Conservation (phyloP, 2,113 vertebrate genomes). For the Halcyon malimbica region DNA sequence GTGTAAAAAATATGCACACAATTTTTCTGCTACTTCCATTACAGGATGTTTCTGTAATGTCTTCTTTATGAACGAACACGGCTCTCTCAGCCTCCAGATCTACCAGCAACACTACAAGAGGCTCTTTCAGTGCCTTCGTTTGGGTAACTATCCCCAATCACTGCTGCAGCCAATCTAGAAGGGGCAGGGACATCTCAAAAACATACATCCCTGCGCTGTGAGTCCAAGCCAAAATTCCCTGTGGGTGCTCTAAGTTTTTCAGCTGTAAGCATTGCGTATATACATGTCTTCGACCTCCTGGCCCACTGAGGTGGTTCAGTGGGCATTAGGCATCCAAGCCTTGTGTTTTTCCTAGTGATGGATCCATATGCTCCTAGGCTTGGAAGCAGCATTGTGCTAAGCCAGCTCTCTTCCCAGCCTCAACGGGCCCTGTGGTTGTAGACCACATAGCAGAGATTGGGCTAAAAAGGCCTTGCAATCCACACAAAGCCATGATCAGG, state of each 20-base stretch:
- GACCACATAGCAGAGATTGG: neutral
- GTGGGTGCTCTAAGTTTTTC: neutral
- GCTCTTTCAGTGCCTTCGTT: neutral
- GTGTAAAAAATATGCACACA: neutral
- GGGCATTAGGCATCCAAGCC: neutral
- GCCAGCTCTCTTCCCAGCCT: neutral
- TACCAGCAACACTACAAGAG: neutral
- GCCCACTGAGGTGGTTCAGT: neutral
- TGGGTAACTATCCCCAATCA: neutral
- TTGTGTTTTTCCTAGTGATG: neutral
- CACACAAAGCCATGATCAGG: conserved; percentile 44
- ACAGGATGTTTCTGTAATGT: neutral
- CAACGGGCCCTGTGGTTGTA: conserved; percentile 3
- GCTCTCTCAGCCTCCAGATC: neutral
- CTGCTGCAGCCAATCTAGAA: neutral
- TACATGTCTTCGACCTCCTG: neutral
- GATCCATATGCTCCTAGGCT: neutral
- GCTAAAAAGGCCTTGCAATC: neutral
- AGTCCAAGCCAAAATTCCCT: neutral
- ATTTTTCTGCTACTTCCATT: neutral
- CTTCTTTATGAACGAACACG: neutral
- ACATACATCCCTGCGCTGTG: neutral
- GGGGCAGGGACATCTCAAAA: neutral
- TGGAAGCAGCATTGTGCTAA: neutral
- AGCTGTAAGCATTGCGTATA: fast-evolving